These are phyloP conservation scores for Ailurus styani DNA, from an alignment of 2,113 vertebrate species.

Conservation along the genomic window DNA sequence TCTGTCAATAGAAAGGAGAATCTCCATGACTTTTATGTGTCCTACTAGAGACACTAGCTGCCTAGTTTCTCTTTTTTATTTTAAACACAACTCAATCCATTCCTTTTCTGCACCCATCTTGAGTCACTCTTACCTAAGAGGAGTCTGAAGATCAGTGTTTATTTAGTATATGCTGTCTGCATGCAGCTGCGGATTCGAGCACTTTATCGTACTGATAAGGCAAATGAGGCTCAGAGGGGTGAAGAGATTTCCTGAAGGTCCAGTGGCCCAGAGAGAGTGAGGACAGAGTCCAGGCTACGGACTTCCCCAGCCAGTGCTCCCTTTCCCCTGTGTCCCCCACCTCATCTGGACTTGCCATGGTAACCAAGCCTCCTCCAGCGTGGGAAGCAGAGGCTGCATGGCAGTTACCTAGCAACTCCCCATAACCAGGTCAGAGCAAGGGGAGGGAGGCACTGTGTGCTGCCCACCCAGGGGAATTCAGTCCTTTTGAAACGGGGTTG, in stretches of 20 bases:
- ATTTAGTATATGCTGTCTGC: neutral
- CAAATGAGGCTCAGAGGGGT: neutral
- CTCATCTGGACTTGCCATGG: slow-evolving; percentile 64
- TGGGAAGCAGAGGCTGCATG: slow-evolving; percentile 5
- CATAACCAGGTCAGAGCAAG: slow-evolving; percentile 62
- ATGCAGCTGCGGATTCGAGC: neutral
- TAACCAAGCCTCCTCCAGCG: slow-evolving; percentile 41
- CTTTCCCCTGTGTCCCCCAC: neutral
- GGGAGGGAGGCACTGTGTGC: neutral
- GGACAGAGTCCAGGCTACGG: neutral
- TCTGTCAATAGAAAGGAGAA: neutral
- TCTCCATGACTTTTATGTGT: neutral
- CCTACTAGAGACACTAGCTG: neutral
- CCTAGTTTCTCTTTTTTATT: neutral
- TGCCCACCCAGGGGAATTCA: slow-evolving; percentile 30
- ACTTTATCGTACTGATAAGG: neutral
- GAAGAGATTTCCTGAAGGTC: neutral
- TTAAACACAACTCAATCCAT: neutral
- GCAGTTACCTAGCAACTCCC: slow-evolving; percentile 70
- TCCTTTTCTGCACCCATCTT: neutral
- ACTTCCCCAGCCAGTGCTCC: neutral
- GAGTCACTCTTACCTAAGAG: neutral
- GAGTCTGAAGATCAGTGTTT: neutral
- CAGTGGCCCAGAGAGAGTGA: neutral
- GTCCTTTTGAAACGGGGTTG: neutral